These are phyloP conservation scores for Loriculus beryllinus DNA, from an alignment of 2,797 vertebrate genomes.

Conservation along the genomic window DNA sequence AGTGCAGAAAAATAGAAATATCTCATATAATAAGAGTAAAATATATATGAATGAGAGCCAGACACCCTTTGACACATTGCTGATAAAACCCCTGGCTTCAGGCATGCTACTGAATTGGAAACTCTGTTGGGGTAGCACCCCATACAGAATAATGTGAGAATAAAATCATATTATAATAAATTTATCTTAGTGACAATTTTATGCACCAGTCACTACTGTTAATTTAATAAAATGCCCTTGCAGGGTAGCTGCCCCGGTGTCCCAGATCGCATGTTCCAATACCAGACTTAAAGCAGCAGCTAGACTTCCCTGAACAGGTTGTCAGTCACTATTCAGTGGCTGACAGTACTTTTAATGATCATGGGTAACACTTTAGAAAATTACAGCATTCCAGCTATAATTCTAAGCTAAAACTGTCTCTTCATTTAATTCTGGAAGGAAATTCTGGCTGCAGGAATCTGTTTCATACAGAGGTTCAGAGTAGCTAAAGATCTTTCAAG, in stretches of 20 bases:
- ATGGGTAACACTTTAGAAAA: neutral
- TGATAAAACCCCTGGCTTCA: conserved; percentile 52
- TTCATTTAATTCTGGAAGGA: conserved; percentile 15
- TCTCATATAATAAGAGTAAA: conserved; percentile 43
- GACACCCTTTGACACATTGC: conserved; percentile 46
- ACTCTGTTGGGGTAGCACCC: conserved; percentile 56
- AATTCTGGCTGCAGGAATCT: conserved; percentile 27
- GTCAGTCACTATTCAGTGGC: neutral
- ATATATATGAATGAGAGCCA: conserved; percentile 58
- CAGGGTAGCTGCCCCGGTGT: conserved; percentile 37
- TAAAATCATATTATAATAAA: conserved; percentile 36
- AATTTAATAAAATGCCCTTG: conserved; percentile 58
- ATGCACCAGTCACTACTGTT: conserved; percentile 60
- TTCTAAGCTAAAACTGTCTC: neutral
- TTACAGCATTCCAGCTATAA: neutral
- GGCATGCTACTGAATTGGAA: conserved; percentile 42
- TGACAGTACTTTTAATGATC: neutral
- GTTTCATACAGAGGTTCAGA: neutral
- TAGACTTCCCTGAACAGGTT: conserved; percentile 32
- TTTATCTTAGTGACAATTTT: conserved; percentile 62
- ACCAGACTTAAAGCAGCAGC: conserved; percentile 17
- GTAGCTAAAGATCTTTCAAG: conserved; percentile 41
- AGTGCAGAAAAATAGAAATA: conserved; percentile 62
- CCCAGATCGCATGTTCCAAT: conserved; percentile 2
- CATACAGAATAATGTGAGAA: conserved; percentile 42